Conservation (phyloP, 2,888 invertebrate genomes). For the Seira sanloemensis region DNA sequence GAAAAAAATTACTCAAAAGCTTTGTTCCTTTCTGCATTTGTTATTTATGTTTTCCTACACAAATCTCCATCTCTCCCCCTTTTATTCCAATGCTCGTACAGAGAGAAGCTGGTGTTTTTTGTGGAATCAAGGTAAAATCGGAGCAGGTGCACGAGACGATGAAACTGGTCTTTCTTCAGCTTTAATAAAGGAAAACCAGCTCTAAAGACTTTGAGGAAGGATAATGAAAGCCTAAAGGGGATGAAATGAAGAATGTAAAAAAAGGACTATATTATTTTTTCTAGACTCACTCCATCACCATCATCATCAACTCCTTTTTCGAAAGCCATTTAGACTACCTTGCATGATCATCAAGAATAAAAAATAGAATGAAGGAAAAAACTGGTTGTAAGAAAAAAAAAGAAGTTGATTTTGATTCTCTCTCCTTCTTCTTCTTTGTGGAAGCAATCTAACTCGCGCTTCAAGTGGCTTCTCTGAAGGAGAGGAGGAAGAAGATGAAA, state of each 20-base stretch:
- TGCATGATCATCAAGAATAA: conserved; percentile 18
- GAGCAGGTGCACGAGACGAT: not conserved
- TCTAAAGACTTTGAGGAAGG: conserved; percentile 2
- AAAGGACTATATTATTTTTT: conserved; percentile 9
- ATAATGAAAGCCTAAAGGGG: conserved; percentile 7
- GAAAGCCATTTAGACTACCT: conserved; percentile 9
- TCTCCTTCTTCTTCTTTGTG: not conserved
- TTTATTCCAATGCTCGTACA: not conserved
- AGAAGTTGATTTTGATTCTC: conserved; percentile 7
- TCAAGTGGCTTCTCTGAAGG: not conserved
- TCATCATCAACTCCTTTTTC: not conserved
- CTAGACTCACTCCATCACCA: conserved; percentile 16
- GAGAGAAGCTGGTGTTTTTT: not conserved
- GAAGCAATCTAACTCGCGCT: not conserved
- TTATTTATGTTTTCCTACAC: not conserved
- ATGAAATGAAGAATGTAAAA: not conserved
- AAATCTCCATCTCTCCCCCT: not conserved
- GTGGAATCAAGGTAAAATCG: not conserved
- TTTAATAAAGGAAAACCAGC: conserved; percentile 5
- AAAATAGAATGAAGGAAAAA: conserved; percentile 38
- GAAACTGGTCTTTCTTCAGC: conserved; percentile 13
- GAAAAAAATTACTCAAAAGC: not conserved
- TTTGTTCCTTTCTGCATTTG: not conserved
- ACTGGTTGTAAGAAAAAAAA: conserved; percentile 37
- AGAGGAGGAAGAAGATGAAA: conserved; percentile 32